Percentiles rank a stretch among this genome's conserved stretches.
phyloP scores from a whole-genome alignment of 2,888 invertebrate genomes.

The Cybosia mesomella region DNA sequence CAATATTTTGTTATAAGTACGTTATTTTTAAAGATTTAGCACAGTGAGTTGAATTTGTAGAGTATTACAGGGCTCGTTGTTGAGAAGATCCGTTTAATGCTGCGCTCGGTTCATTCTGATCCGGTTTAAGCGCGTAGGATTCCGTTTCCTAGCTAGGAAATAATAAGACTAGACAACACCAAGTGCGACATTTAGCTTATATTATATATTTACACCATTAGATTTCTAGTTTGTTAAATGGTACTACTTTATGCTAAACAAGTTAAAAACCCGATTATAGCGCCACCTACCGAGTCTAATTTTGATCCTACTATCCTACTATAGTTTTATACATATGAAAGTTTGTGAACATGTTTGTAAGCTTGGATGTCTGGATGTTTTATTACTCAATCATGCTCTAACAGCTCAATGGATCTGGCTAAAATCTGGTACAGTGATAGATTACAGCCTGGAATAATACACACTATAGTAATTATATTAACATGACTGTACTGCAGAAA shows the following conservation, averaged over 20 bases:
- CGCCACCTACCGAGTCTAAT: too few species aligned
- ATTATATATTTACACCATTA: conserved; percentile 35
- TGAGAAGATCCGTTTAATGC: conserved; percentile 65
- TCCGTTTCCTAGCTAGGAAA: conserved; percentile 58
- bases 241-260: not conserved
- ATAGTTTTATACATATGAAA: too few species aligned
- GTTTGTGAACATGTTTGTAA: too few species aligned
- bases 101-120: conserved; percentile 62
- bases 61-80: conserved; percentile 59
- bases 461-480: too few species aligned
- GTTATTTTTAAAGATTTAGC: conserved; percentile 54
- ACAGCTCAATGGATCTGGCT: too few species aligned
- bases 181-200: conserved; percentile 45
- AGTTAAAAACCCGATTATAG: too few species aligned
- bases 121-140: conserved; percentile 65
- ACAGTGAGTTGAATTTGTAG: conserved; percentile 57
- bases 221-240: conserved; percentile 17
- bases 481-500: too few species aligned
- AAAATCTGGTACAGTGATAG: too few species aligned
- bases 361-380: too few species aligned
- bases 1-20: conserved; percentile 35
- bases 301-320: too few species aligned
- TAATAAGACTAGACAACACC: conserved; percentile 58
- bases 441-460: too few species aligned
- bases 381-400: too few species aligned